Conservation (phyloP, 2,797 vertebrate genomes). For the Bothrops alternatus region DNA sequence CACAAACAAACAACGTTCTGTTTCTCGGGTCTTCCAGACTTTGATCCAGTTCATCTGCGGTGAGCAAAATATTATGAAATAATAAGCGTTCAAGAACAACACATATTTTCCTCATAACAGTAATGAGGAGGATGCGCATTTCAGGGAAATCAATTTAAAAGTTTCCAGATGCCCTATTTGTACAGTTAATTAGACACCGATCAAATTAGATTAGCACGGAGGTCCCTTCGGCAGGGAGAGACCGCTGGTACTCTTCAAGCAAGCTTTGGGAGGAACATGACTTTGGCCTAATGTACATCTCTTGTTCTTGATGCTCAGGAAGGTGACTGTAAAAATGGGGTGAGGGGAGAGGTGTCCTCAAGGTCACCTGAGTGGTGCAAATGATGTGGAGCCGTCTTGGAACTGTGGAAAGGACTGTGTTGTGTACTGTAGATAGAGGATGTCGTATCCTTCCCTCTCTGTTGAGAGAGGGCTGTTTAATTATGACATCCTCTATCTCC, state of each 20-base stretch:
- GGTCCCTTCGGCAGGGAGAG: neutral
- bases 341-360: too few species aligned
- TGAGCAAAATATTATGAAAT: conserved; percentile 36
- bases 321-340: neutral
- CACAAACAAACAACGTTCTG: conserved; percentile 42
- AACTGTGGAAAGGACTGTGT: too few species aligned
- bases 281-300: neutral
- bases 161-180: conserved; percentile 61
- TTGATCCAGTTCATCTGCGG: conserved; percentile 44
- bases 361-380: too few species aligned
- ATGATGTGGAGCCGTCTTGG: too few species aligned
- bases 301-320: neutral
- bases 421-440: too few species aligned
- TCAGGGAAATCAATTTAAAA: conserved; percentile 45
- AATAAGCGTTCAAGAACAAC: conserved; percentile 42
- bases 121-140: conserved; percentile 28
- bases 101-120: conserved; percentile 56
- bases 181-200: conserved; percentile 42
- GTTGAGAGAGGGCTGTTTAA: too few species aligned
- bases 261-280: neutral
- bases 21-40: conserved; percentile 31
- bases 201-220: conserved; percentile 40
- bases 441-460: too few species aligned
- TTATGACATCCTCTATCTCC: too few species aligned
- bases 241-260: neutral